Base-by-base conservation (phyloP, 2,888 invertebrate species). In the Allophyes oxyacanthae region DNA sequence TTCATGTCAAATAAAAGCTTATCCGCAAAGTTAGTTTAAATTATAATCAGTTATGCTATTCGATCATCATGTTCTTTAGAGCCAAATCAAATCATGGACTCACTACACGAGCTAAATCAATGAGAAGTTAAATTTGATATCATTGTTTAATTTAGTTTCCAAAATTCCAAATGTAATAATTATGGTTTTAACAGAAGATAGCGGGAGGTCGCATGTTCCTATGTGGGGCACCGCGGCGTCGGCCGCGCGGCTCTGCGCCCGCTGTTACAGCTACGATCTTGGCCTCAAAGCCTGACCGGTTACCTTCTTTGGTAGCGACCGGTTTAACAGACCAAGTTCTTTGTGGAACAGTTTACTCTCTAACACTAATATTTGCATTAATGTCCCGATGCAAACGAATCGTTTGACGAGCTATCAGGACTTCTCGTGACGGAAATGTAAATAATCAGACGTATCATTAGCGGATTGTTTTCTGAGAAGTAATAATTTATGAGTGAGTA, bases 271-370 rank as follows among this genome's bases (percentile, higher is more conserved):
- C 76, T 78, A 79, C 84, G 85, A 81, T 85, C 85, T 88, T 89
- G 91, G 88, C 91, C 93, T 89, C 89, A 87, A 87, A 88, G 84
- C 80, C 81, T 80, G 85, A 88, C 87, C 89, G 87, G 91, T 88
- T 89, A 77, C 92, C 92, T 88, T 92, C 88, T 92, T 91, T 88
- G 92, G 86, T 67, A 76, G 78, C 82, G 85, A 92, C 93, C 92
- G 93, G 93, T 92, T 92, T 85, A 77, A 78, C 77, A 82, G 83
- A 85, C 83, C 83, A 83, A 78, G 80, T 77, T 79, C 80, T 81
- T 82, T 80, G 78, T 78, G 82, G 81, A 85, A 85, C 85, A 84
- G 80, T 86, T 83, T 82, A 85, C 79, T 85, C 82, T 83, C 80
- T 83, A 80, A 78, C 70, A 77, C 62, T 77, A 77, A 78, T 79